Evolutionary conservation across 2,888 invertebrate species (phyloP), one percentile per base, ranked within the genome.

Genomic region (Acleris cristana): DNA sequence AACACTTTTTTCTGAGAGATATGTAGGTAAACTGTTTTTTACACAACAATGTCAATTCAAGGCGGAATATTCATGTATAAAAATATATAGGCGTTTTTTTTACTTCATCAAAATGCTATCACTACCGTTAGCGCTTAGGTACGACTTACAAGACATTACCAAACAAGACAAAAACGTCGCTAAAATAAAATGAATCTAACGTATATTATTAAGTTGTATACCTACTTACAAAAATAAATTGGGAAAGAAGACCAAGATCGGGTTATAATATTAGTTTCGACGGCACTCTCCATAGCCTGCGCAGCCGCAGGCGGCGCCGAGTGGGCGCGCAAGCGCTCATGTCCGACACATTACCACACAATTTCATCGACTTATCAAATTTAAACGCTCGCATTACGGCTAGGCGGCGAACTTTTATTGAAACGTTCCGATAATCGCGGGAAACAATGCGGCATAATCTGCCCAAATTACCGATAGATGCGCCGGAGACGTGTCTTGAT

Each of bases 311-410:
- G 48, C 56, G 69, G 66, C 48, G 62, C 49, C 55, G 56, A 65
- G 70, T 40, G 67, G 48, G 66, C 81, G 82, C 79, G 82, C 80
- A 83, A 76, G 76, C 77, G 78, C 74, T 76, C 82, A 74, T 84
- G 85, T 85, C 84, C 79, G 77, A 84, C 87, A 86, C 85, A 88
- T 89, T 89, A 88, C 87, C 87, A 86, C 85, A 84, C 85, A 82
- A 87, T 88, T 88, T 88, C 83, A 81, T 79, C 83, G 85, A 83
- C 84, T 82, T 87, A 86, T 86, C 83, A 82, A 85, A 84, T 79
- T 83, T 81, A 81, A 84, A 79, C 79, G 79, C 79, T 66, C 69
- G 66, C 67, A 78, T 76, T 76, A 73, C 73, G 65, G 34, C 69
- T 61, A 69, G 57, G 65, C 63, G 55, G 65, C 67, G 54, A 70